Evolutionary conservation across 1,140 invertebrate genomes (phyloP), one percentile per base, ranked within the genome.

Genomic region (Cylas formicarius): DNA sequence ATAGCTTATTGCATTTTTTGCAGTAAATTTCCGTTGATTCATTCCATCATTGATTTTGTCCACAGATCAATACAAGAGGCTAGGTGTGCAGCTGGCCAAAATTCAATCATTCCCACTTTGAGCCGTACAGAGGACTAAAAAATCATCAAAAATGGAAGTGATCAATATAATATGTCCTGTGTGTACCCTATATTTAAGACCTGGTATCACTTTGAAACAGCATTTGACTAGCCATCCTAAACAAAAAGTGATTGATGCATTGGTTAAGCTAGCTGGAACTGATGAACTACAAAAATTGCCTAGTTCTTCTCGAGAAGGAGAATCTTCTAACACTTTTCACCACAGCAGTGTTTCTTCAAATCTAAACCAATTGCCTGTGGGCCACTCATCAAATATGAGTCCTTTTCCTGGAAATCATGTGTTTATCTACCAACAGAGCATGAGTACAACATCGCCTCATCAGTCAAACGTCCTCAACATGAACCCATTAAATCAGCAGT

Each of bases 141-240:
- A 11, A 33, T 28, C 29, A 28, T 31, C 31, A 26, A 57, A 48
- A 50, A 60, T 62, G 58, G 50, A 57, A 35, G 34, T 38, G 7
- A 62, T 61, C 36, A 67, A 68, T 48, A 62, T 69, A 29, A 66
- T 69, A 34, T 90, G 85, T 67, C 86, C 86, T 17, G 84, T 88
- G 31, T 88, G 85, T 69, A 88, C 85, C 14, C 70, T 88, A 27
- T 88, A 78, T 62, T 70, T 88, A 32, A 77, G 84, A 48, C 82
- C 82, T 66, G 85, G 84, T 20, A 88, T 88, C 67, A 80, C 80
- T 38, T 66, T 88, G 44, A 79, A 84, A 56, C 75, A 75, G 46
- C 85, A 88, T 66, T 72, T 90, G 60, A 77, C 84, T 57, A 87
- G 83, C 5, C 85, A 88, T 71, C 84, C 86, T 16, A 88, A 88